Base-by-base conservation (phyloP, 2,113 vertebrate genomes). In the Scortum barcoo region DNA sequence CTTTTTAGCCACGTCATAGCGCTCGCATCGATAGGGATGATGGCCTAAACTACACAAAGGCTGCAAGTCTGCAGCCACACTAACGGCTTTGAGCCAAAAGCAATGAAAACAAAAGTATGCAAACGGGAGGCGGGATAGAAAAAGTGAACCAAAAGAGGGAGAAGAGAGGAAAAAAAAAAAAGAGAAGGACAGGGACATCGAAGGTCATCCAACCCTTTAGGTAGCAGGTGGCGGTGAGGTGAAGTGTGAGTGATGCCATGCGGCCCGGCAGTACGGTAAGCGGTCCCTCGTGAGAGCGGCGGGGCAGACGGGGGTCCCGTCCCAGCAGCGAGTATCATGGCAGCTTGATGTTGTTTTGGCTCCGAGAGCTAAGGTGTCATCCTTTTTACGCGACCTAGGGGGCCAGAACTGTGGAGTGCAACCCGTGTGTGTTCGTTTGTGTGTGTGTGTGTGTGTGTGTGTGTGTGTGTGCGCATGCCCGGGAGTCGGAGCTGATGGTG, bases 241-340 rank as follows among this genome's bases (percentile, higher is more conserved):
- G 80, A 87, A 51, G 84, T 78, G 66, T 81, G 78, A 90, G 84
- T 69, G 85, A 90, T 85, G 85, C 84, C 22, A n/a, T n/a, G 61
- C 44, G 36, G 53, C 83, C 81, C 28, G 77, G 61, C 44, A 30
- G 53, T 81, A 79, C 28, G 77, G 76, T 85, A 68, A 76, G 78
- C 36, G 80, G 70, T 74, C 88, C 77, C 84, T 82, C 82, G 22
- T 36, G 82, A 81, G 82, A 88, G 83, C 80, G 70, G 74, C 36
- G 22, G 78, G 85, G 77, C 86, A 81, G 90, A 82, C 90, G 86
- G 79, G 78, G 87, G 91, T 90, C 86, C 77, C 28, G 19, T 89
- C 84, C 77, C 84, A 61, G 81, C 67, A 68, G 86, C 68, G 53
- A 71, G 56, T 71, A 38, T 88, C 75, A 89, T 76, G 86, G 83